Conservation (phyloP, 1,140 invertebrate genomes). For the Trypoxylus dichotomus region DNA sequence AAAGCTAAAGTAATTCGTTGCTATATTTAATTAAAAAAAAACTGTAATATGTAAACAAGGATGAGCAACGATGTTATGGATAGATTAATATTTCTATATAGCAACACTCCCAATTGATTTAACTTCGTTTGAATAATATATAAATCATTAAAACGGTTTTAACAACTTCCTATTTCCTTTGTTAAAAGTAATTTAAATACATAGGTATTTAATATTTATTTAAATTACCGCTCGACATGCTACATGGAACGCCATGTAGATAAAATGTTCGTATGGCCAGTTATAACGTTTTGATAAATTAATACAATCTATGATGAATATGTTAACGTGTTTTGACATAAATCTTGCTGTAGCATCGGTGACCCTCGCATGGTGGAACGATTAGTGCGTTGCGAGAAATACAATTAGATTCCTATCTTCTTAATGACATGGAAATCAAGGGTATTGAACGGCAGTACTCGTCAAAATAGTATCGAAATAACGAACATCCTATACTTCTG, state of each 20-base stretch:
- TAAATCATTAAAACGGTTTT: slow-evolving; percentile 6
- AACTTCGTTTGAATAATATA: not conserved
- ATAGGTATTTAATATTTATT: not conserved
- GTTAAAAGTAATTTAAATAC: not conserved
- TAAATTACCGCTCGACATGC: not conserved
- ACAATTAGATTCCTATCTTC: slow-evolving; percentile 25
- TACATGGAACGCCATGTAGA: not conserved
- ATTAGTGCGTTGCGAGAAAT: not conserved
- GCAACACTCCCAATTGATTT: not conserved
- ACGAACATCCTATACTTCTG: not conserved
- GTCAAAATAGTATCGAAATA: not conserved
- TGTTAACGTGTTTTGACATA: slow-evolving; percentile 23
- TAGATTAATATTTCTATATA: slow-evolving; percentile 13
- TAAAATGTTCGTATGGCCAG: not conserved
- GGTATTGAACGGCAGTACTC: not conserved
- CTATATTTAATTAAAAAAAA: too few species aligned
- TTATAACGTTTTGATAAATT: not conserved
- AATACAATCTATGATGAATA: not conserved
- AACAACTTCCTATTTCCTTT: slow-evolving; percentile 8
- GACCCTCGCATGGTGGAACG: not conserved
- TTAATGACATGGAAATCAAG: slow-evolving; percentile 26
- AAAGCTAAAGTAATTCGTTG: too few species aligned
- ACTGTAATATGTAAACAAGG: too few species aligned
- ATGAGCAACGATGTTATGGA: not conserved
- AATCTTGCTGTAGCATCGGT: slow-evolving; percentile 8